phyloP scores from a whole-genome alignment of 2,797 vertebrate species.

The Dicrostonyx torquatus region DNA sequence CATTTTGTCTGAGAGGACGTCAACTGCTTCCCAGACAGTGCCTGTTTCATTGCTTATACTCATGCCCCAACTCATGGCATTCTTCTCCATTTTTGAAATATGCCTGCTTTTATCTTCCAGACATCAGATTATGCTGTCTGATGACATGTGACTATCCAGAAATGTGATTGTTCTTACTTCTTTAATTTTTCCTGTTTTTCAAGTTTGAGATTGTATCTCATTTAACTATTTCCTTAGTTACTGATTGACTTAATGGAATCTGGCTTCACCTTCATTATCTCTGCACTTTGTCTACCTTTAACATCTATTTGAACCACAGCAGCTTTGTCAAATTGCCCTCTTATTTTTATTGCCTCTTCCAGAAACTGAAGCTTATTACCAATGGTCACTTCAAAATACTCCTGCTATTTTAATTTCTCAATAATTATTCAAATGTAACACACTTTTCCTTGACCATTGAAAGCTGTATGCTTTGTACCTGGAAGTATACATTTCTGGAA shows the following conservation, averaged over 20 bases:
- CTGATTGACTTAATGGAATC: conserved; percentile 81
- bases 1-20: conserved; percentile 43
- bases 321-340: conserved; percentile 74
- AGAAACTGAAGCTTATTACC: conserved; percentile 70
- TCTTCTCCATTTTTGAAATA: conserved; percentile 68
- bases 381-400: conserved; percentile 63
- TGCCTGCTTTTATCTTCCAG: conserved; percentile 72
- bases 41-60: conserved; percentile 54
- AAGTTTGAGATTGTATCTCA: conserved; percentile 78
- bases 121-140: conserved; percentile 72
- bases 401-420: conserved; percentile 70
- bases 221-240: conserved; percentile 82
- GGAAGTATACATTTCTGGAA: conserved; percentile 58
- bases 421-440: conserved; percentile 68
- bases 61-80: conserved; percentile 19
- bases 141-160: conserved; percentile 71
- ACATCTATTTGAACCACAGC: conserved; percentile 70
- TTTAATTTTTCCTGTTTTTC: conserved; percentile 79
- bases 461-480: conserved; percentile 58
- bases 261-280: conserved; percentile 75
- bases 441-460: conserved; percentile 51
- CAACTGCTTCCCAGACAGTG: conserved; percentile 67
- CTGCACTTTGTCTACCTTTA: conserved; percentile 78
- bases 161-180: conserved; percentile 75
- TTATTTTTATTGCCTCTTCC: conserved; percentile 73